Percentiles rank a stretch among this genome's conserved stretches.
These are phyloP conservation scores for Melikaiella ostensackeni DNA, from an alignment of 2,888 invertebrate genomes.

Conservation along the genomic window DNA sequence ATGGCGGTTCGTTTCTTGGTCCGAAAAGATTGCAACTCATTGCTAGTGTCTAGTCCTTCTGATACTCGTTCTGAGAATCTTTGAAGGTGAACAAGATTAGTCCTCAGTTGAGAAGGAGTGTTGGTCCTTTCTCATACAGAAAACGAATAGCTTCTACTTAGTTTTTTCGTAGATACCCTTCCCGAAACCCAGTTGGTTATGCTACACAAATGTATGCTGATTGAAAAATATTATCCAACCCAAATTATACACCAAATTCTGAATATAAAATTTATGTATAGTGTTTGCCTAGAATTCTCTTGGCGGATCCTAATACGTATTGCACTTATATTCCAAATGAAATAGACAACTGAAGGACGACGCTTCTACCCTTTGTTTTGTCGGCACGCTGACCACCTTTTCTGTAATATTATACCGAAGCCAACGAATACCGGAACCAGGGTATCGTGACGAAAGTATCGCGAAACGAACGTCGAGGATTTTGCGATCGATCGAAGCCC, in stretches of 20 bases:
- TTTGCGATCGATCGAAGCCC: slow-evolving; percentile 57
- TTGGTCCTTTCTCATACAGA: slow-evolving; percentile 30
- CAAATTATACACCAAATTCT: background rate
- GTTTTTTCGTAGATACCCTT: slow-evolving; percentile 23
- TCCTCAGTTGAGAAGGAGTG: slow-evolving; percentile 44
- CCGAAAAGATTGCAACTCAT: slow-evolving; percentile 36
- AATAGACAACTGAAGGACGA: slow-evolving; percentile 19
- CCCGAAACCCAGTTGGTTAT: slow-evolving; percentile 18
- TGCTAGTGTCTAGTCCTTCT: slow-evolving; percentile 47
- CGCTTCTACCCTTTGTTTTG: slow-evolving; percentile 51
- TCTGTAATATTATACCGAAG: slow-evolving; percentile 69
- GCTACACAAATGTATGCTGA: slow-evolving; percentile 1
- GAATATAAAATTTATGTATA: background rate
- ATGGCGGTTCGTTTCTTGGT: slow-evolving; percentile 32
- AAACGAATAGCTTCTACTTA: slow-evolving; percentile 22
- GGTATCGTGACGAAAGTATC: slow-evolving; percentile 54
- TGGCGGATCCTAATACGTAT: background rate
- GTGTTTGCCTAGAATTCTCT: background rate
- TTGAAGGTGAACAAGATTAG: slow-evolving; percentile 64
- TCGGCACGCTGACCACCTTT: slow-evolving; percentile 65
- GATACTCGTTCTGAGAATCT: slow-evolving; percentile 59
- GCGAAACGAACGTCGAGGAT: slow-evolving; percentile 51
- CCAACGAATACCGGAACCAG: slow-evolving; percentile 66
- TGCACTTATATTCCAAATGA: background rate
- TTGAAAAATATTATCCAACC: slow-evolving; percentile 12